Percentiles rank a stretch among this genome's conserved stretches.
phyloP scores from a whole-genome alignment of 1,140 invertebrate genomes.

The Aphis craccivora region DNA sequence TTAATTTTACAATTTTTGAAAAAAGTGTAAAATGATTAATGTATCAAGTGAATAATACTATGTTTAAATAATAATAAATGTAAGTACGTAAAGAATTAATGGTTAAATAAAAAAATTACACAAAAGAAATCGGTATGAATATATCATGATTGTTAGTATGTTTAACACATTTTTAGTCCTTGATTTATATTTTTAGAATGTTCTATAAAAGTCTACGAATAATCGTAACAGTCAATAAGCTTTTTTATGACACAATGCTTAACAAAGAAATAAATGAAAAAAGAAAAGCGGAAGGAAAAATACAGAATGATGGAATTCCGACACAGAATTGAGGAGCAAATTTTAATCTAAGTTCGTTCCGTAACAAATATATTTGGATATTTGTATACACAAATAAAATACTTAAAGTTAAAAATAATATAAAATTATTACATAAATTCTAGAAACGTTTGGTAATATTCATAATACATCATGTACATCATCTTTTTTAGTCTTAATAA shows the following conservation, averaged over 20 bases:
- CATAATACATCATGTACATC: background rate
- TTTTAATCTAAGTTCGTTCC: background rate
- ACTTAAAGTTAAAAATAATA: background rate
- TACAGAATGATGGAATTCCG: background rate
- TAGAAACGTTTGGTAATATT: background rate
- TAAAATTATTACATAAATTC: background rate
- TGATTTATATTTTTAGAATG: conserved; percentile 44
- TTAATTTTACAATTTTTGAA: background rate
- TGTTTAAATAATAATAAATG: background rate
- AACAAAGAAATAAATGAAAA: background rate
- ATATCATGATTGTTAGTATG: background rate
- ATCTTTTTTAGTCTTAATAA: background rate
- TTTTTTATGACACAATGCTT: background rate
- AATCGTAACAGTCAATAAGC: conserved; percentile 21
- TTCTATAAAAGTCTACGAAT: conserved; percentile 42
- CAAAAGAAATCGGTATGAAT: background rate
- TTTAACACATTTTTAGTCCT: background rate
- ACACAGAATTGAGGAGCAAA: background rate
- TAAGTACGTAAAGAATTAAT: background rate
- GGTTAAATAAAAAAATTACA: background rate
- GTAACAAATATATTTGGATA: background rate
- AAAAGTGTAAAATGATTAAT: background rate
- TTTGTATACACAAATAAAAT: background rate
- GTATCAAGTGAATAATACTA: background rate
- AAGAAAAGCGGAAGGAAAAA: background rate